Conservation (phyloP, 2,113 vertebrate species). For the Vanacampus margaritifer region DNA sequence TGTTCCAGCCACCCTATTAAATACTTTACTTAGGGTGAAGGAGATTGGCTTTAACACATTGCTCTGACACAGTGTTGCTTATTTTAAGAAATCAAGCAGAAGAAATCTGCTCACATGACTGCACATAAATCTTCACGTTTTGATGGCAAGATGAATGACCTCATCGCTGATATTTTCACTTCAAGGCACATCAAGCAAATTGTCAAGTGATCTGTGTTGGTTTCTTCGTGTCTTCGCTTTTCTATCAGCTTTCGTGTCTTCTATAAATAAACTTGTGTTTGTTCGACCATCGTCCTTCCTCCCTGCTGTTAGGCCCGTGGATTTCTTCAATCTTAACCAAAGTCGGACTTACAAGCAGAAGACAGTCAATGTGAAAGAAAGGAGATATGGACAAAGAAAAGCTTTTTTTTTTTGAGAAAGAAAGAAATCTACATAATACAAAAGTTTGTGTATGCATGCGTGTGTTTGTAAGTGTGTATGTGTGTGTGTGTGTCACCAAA, state of each 20-base stretch:
- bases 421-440: background rate
- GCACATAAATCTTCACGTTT: background rate
- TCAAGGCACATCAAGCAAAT: constrained; percentile 9
- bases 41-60: background rate
- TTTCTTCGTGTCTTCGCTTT: background rate
- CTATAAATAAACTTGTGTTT: background rate
- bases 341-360: background rate
- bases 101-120: background rate
- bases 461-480: background rate
- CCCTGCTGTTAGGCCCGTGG: background rate
- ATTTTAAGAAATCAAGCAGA: background rate
- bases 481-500: background rate
- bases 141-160: background rate
- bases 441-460: background rate
- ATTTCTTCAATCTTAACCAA: background rate
- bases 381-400: background rate
- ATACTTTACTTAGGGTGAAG: background rate
- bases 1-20: background rate
- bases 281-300: background rate
- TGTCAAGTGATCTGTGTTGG: constrained; percentile 1
- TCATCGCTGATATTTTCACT: constrained; percentile 1
- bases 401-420: background rate
- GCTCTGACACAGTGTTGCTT: background rate
- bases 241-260: background rate
- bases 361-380: constrained; percentile 1